Evolutionary conservation across 2,888 invertebrate species (phyloP), one percentile per base, ranked within the genome.

Genomic region (Ecliptopera silaceata): DNA sequence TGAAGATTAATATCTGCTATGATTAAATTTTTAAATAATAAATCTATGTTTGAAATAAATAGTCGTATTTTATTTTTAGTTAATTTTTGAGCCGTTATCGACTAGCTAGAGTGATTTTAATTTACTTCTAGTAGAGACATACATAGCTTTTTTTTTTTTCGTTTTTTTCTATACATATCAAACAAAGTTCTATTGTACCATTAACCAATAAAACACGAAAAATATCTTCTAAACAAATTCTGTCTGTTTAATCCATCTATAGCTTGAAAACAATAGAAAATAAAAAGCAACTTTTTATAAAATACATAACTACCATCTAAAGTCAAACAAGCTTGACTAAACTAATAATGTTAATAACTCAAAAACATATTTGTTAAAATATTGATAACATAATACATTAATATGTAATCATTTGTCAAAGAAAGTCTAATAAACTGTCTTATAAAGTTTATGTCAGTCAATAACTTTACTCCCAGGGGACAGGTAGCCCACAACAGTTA

Each of bases 211-310:
- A 66, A 61, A 65, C 57, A 55, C 43, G 61, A 53, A 51, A 31
- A 47, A 38, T 45, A 44, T 53, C 8, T 43, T 46, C 26, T 55
- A 59, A 60, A 64, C 68, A 70, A 68, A 69, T 70, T 61, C 59
- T 71, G 68, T 74, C 74, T 65, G 70, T 80, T 78, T 80, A 79
- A 72, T 79, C 70, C 66, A 74, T 75, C 73, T 78, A 73, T 63
- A 70, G 68, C 71, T 75, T 77, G 74, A 70, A 70, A 79, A 77
- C 74, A 77, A 74, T 76, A 77, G 68, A 78, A 77, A 77, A 77
- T 75, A 79, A 80, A n/a, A 80, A 77, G 77, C 73, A 77, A 78
- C 76, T 71, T 73, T 68, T 67, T 69, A 70, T 70, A 72, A 72
- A 72, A 71, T 68, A 65, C 57, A 61, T 59, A 56, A 51, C 64